Evolutionary conservation across 2,797 vertebrate species (phyloP), one percentile per base, ranked within the genome.

Genomic region (Novumbra hubbsi): DNA sequence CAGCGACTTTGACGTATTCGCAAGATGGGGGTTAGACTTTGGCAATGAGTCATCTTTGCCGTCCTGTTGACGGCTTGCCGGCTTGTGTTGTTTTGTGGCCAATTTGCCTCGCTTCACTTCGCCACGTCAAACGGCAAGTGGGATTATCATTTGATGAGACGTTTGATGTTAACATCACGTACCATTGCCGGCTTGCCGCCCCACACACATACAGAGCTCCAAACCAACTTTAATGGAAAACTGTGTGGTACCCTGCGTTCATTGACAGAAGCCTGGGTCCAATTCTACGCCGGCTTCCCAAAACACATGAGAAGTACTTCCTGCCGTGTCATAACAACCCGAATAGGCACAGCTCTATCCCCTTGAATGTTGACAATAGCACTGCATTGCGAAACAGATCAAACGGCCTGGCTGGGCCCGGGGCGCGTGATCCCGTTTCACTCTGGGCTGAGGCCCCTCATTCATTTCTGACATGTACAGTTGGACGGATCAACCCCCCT

Each of bases 381-480:
- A 30, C 76, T 9, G 82, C 76, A 89, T 86, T 92, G 89, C 89
- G 69, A 27, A 14, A 73, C 80, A 88, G 86, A 93, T 93, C 91
- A 93, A 94, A 93, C 80, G 32, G n/a, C 27, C 50, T 73, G 72
- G 75, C 85, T 72, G 81, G 81, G 83, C 90, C 87, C 74, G 85
- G 83, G 83, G 89, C 73, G 0, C 82, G 32, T 86, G 81, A 88
- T 89, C 92, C 93, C 90, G 88, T 92, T 93, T 91, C 88, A 82
- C 90, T 90, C 90, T 86, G 86, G 87, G 85, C 85, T 88, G 91
- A 92, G 90, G 88, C 90, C 91, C 87, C 91, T 93, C 92, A 94
- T 93, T 93, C 90, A 94, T 92, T 94, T 93, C 89, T 93, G 92
- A 93, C 92, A 92, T 94, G 93, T 93, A 92, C 90, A 92, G 91